Percentiles rank a stretch among this genome's conserved stretches.
Evolutionary conservation across 1,140 invertebrate species (phyloP).

Genomic region (Drosophila mayri): DNA sequence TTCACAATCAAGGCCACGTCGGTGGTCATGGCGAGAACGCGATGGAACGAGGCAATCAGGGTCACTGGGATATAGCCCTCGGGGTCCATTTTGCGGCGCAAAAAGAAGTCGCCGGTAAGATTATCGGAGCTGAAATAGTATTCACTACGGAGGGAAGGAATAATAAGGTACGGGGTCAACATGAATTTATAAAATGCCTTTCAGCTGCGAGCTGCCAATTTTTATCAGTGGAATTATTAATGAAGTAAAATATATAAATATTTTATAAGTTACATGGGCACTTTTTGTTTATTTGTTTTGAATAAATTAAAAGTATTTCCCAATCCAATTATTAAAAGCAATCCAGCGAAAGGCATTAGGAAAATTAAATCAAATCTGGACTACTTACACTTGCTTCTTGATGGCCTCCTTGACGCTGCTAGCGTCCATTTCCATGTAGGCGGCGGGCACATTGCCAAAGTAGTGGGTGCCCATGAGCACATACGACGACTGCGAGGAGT

Average conservation of each 20-base stretch:
- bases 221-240: not conserved
- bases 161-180: not conserved
- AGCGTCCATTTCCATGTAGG: slow-evolving; percentile 86
- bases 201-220: not conserved
- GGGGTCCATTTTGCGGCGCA: slow-evolving; percentile 97
- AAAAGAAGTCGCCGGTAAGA: slow-evolving; percentile 97
- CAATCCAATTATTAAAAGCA: not conserved
- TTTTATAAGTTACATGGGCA: too few relatives aligned
- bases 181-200: slow-evolving; percentile 18
- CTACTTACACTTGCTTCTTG: slow-evolving; percentile 93
- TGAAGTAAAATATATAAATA: not conserved
- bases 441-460: slow-evolving; percentile 85
- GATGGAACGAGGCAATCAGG: slow-evolving; percentile 97
- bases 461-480: slow-evolving; percentile 88
- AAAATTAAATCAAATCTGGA: too few relatives aligned
- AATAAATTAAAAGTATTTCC: too few relatives aligned
- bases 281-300: not conserved
- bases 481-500: slow-evolving; percentile 84
- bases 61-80: slow-evolving; percentile 97
- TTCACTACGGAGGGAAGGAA: slow-evolving; percentile 88
- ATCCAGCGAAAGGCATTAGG: slow-evolving; percentile 24
- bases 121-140: slow-evolving; percentile 99
- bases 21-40: slow-evolving; percentile 94
- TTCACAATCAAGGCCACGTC: slow-evolving; percentile 93
- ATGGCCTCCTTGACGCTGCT: slow-evolving; percentile 90